A percentile compares a stretch with the other conserved stretches of the same genome.
Evolutionary conservation across 2,797 vertebrate species (phyloP).

Genomic region (Neoniphon sammara): DNA sequence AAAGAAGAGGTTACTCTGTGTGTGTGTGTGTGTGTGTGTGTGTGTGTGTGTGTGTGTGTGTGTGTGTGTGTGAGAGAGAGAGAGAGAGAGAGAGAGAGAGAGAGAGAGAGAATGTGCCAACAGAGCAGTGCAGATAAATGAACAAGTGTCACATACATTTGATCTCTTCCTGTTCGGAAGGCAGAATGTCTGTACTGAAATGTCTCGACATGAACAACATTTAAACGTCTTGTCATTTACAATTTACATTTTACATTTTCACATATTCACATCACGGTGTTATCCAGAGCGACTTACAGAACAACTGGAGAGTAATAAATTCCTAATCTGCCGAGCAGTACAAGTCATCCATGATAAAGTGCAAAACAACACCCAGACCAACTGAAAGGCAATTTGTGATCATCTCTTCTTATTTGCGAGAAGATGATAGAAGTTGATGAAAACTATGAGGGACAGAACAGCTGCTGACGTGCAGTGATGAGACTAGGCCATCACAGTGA

Average conservation of each 20-base stretch:
- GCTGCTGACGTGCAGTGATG: background rate
- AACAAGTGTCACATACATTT: slow-evolving; percentile 42
- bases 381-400: slow-evolving; percentile 15
- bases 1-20: slow-evolving; percentile 9
- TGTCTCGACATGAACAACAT: background rate
- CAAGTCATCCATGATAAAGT: background rate
- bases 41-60: too few relatives aligned
- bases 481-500: background rate
- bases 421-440: background rate
- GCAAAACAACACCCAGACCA: slow-evolving; percentile 13
- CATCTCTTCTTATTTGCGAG: slow-evolving; percentile 22
- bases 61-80: too few relatives aligned
- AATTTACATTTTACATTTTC: too few relatives aligned
- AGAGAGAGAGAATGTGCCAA: too few relatives aligned
- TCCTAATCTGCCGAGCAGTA: slow-evolving; percentile 6
- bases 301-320: slow-evolving; percentile 15
- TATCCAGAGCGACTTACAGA: background rate
- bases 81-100: background rate
- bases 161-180: slow-evolving; percentile 15
- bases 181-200: background rate
- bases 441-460: slow-evolving; percentile 3
- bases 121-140: slow-evolving; percentile 20
- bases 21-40: slow-evolving; percentile 1
- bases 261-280: too few relatives aligned
- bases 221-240: too few relatives aligned